Conservation (phyloP, 2,113 vertebrate species). For the Xyliphius kryptos region DNA sequence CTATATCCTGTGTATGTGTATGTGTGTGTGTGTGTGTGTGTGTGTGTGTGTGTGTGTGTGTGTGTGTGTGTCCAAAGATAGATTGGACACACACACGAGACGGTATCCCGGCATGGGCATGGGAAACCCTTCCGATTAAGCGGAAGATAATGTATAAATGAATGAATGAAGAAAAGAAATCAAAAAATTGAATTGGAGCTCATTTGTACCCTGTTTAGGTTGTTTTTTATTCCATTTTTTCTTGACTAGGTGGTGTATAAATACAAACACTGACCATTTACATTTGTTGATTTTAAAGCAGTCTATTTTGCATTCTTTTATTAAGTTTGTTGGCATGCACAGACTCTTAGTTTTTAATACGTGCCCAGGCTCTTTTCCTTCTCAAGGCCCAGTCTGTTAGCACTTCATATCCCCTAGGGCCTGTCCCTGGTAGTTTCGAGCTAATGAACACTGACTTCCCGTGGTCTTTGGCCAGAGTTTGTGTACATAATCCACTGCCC, state of each 20-base stretch:
- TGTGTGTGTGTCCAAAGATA: too few relatives aligned
- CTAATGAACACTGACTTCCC: slow-evolving; percentile 38
- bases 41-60: too few relatives aligned
- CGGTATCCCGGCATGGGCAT: too few relatives aligned
- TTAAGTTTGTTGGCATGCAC: slow-evolving; percentile 19
- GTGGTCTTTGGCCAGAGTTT: slow-evolving; percentile 27
- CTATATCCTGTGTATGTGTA: too few relatives aligned
- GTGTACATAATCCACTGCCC: slow-evolving; percentile 34
- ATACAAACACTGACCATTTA: slow-evolving; percentile 32
- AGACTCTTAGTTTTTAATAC: slow-evolving; percentile 15
- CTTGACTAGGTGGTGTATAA: slow-evolving; percentile 1
- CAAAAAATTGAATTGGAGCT: too few relatives aligned
- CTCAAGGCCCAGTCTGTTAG: slow-evolving; percentile 34
- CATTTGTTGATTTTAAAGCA: slow-evolving; percentile 41
- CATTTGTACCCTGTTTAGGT: too few relatives aligned
- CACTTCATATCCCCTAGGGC: not conserved
- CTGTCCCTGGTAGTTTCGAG: slow-evolving; percentile 20
- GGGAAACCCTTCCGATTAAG: too few relatives aligned
- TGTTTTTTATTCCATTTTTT: too few relatives aligned
- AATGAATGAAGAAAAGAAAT: too few relatives aligned
- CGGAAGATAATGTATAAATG: too few relatives aligned
- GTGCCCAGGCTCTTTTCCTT: slow-evolving; percentile 1
- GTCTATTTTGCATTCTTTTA: slow-evolving; percentile 26
- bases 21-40: too few relatives aligned
- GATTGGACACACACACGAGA: too few relatives aligned